Percentiles rank a stretch among this genome's conserved stretches.
Conservation (phyloP, 2,888 invertebrate species). For the Craniophora ligustri region DNA sequence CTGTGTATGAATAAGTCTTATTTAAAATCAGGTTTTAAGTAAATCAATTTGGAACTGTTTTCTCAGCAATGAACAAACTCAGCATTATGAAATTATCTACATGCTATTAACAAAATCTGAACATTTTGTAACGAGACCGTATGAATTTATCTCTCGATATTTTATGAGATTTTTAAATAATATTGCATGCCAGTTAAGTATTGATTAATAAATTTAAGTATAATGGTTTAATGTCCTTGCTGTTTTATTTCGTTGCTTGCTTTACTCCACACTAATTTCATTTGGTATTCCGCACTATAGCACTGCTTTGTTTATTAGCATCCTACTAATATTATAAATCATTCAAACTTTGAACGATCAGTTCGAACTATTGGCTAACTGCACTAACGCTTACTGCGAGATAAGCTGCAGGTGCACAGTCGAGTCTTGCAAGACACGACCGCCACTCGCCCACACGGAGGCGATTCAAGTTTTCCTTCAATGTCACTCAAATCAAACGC, state of each 20-base stretch:
- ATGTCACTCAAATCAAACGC: conserved; percentile 70
- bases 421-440: conserved; percentile 42
- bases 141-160: conserved; percentile 85
- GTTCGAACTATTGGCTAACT: not conserved
- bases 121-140: conserved; percentile 78
- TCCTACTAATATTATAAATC: conserved; percentile 1
- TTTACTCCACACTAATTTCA: conserved; percentile 19
- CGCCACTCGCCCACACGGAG: conserved; percentile 51
- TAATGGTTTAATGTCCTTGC: conserved; percentile 77
- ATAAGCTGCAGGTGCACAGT: conserved; percentile 39
- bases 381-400: conserved; percentile 12
- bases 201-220: conserved; percentile 88
- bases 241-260: conserved; percentile 76
- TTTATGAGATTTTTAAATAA: conserved; percentile 82
- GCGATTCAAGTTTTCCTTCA: conserved; percentile 66
- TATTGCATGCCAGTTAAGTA: conserved; percentile 81
- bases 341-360: not conserved
- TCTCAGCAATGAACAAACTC: conserved; percentile 78
- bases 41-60: conserved; percentile 87
- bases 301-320: not conserved
- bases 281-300: conserved; percentile 1
- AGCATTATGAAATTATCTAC: conserved; percentile 84
- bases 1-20: conserved; percentile 82
- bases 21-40: conserved; percentile 86
- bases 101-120: conserved; percentile 73